A percentile compares a stretch with the other conserved stretches of the same genome.
These are phyloP conservation scores for Dendrolimus pini DNA, from an alignment of 2,888 invertebrate species.

Conservation along the genomic window DNA sequence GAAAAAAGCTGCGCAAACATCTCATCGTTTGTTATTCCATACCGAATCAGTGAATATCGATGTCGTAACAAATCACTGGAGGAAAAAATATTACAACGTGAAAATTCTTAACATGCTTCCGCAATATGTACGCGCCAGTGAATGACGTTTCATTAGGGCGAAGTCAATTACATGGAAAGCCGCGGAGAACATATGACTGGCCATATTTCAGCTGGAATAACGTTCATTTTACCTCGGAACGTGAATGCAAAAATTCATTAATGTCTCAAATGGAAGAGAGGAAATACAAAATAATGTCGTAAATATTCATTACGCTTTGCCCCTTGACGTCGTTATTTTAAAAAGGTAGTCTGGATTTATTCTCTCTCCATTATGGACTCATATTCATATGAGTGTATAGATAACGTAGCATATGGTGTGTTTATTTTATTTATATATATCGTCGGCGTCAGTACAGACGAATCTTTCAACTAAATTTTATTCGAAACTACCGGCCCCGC, in stretches of 20 bases:
- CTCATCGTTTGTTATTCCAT: neutral
- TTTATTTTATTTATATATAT: too few relatives aligned
- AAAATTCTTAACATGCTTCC: neutral
- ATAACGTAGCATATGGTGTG: too few relatives aligned
- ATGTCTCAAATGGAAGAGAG: constrained; percentile 38
- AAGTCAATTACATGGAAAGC: constrained; percentile 45
- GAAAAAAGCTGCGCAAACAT: neutral
- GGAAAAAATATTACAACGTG: neutral
- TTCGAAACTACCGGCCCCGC: too few relatives aligned
- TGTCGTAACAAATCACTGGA: neutral
- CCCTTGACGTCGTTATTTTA: constrained; percentile 16
- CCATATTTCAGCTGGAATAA: constrained; percentile 51
- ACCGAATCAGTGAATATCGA: neutral
- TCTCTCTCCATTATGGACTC: neutral
- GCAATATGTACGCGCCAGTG: constrained; percentile 2
- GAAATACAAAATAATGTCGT: constrained; percentile 34
- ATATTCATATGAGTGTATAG: too few relatives aligned
- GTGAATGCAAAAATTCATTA: constrained; percentile 30
- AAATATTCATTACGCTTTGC: constrained; percentile 32
- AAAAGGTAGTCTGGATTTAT: neutral
- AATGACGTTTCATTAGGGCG: constrained; percentile 44
- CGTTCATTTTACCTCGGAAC: constrained; percentile 33
- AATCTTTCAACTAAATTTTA: too few relatives aligned
- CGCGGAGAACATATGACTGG: constrained; percentile 39
- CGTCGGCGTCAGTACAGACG: too few relatives aligned